Base-by-base conservation (phyloP, 2,888 invertebrate genomes). In the Lapara coniferarum region DNA sequence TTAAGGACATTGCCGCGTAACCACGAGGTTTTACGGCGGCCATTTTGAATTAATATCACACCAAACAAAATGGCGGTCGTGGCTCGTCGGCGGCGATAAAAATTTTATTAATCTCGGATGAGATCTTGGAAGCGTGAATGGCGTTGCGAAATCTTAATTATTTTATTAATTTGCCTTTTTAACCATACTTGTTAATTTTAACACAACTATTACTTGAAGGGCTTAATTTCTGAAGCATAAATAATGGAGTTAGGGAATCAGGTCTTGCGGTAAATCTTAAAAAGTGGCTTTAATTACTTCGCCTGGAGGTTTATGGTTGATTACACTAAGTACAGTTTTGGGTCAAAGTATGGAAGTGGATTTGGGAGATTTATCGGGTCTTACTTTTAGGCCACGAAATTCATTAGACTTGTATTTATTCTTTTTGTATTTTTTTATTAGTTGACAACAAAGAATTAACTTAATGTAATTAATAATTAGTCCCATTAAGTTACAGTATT, bases 11-110 rank as follows among this genome's bases (percentile, higher is more conserved):
- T 81, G 86, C 85, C 81, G 78, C 88, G 87, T 88, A 88, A 87
- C 89, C 90, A 83, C 87, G 82, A 82, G 82, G 84, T 88, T 89
- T 88, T 85, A 86, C 79, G 82, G 77, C 76, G 74, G 88, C 90
- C 92, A 92, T 92, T 87, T 93, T 92, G 91, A 89, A 92, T 92
- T 92, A 89, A 91, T 92, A 89, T 84, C 81, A 78, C 87, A 79
- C 83, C 84, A 88, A 88, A 89, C 90, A 90, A 92, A 88, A 91
- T 92, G 91, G 91, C 86, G 80, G 73, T 51, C 55, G 55, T 71
- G 71, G 75, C 76, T 76, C 76, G 76, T 77, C 80, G 77, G 74
- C 79, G 80, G 86, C 85, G 85, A 86, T 91, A 89, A 88, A 87
- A 83, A 63, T 85, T 87, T 87, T 91, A 89, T 90, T 88, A 88